Base-by-base conservation (phyloP, 2,888 invertebrate species). In the Orthosia gracilis region DNA sequence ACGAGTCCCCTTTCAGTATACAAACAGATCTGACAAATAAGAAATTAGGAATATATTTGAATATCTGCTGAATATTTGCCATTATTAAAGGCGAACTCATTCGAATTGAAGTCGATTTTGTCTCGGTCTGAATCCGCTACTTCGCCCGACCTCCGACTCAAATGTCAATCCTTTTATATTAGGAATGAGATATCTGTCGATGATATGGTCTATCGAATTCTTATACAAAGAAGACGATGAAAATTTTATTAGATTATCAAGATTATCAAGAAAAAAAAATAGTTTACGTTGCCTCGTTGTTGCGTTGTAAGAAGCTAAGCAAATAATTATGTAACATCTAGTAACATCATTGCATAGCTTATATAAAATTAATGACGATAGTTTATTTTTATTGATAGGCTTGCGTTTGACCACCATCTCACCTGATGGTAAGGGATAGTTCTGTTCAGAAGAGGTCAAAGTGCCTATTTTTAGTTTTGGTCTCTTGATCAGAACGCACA, bases 101-200 rank as follows among this genome's bases (percentile, higher is more conserved):
- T 90, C 90, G 86, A 84, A 89, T 90, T 89, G 86, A 84, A 89
- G 90, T 85, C 90, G 90, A 93, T 94, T 95, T 96, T 94, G 95
- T 95, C 95, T 94, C 83, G 45, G 76, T 90, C 89, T 93, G 93
- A 94, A 96, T 96, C 95, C 95, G 92, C 93, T 94, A 92, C 94
- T 94, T 91, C 94, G 92, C 91, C 92, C 92, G 93, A 91, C 88
- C 90, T 92, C 91, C 89, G 89, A 89, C 90, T 95, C 94, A 93
- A 95, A 95, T 91, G 94, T 95, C 96, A 96, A 96, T 96, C 96
- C 96, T 96, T 96, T 96, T 96, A 96, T 88, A 89, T 82, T 91
- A 94, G 94, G 82, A 70, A 89, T 55, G 93, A 76, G 78, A 76
- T 69, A 21, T 9, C 1, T 82, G 76, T 88, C 85, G 84, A 88